Evolutionary conservation across 1,140 invertebrate species (phyloP).

Genomic region (Sinella curviseta): DNA sequence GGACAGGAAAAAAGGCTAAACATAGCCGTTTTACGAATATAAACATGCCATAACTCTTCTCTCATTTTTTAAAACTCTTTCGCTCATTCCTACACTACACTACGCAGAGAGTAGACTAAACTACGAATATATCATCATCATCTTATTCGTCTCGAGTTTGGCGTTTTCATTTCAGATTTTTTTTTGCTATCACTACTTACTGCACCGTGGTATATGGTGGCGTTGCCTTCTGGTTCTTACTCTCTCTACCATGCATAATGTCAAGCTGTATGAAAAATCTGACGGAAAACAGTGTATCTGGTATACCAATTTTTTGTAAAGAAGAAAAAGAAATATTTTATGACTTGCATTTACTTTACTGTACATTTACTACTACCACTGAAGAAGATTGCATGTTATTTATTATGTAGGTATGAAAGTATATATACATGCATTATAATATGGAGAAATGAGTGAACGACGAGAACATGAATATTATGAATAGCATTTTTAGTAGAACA

Average conservation of each 20-base stretch:
- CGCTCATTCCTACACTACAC: not conserved
- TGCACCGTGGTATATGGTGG: too few species aligned
- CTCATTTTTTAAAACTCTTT: not conserved
- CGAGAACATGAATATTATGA: not conserved
- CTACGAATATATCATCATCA: too few species aligned
- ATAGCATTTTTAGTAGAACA: not conserved
- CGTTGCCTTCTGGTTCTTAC: not conserved
- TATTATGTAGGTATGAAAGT: not conserved
- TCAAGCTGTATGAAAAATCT: not conserved
- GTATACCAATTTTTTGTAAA: not conserved
- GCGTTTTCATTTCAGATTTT: too few species aligned
- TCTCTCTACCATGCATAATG: not conserved
- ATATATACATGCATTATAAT: not conserved
- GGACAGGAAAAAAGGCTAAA: slow-evolving; percentile 5
- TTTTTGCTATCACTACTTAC: too few species aligned
- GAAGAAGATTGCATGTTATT: not conserved
- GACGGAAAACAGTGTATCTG: not conserved
- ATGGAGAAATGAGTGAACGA: not conserved
- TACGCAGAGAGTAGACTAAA: too few species aligned
- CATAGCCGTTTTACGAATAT: slow-evolving; percentile 4
- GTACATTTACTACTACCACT: not conserved
- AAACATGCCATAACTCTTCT: slow-evolving; percentile 6
- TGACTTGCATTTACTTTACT: not conserved
- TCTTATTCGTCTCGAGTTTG: too few species aligned
- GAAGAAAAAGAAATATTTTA: not conserved